Conservation (phyloP, 2,797 vertebrate species). For the Ispidina picta region DNA sequence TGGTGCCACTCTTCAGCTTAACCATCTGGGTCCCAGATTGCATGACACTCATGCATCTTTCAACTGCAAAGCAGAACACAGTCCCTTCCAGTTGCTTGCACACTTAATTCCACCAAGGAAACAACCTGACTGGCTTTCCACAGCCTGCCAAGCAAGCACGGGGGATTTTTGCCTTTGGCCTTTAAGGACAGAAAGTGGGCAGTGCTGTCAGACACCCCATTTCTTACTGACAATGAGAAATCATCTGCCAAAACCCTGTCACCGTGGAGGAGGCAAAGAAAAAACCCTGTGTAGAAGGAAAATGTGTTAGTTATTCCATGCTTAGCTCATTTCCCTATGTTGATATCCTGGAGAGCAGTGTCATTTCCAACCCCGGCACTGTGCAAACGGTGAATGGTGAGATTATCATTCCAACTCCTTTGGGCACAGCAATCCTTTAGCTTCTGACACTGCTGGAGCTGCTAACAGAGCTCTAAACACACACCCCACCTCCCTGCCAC, state of each 20-base stretch:
- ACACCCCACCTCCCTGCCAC: background rate
- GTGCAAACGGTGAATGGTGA: background rate
- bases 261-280: background rate
- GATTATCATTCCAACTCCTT: background rate
- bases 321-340: background rate
- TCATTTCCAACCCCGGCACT: background rate
- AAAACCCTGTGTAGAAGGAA: background rate
- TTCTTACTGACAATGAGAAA: background rate
- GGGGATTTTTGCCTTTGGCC: background rate
- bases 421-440: background rate
- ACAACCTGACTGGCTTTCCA: background rate
- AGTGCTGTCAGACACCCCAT: background rate
- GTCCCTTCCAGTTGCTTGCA: background rate
- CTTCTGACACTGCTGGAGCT: background rate
- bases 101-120: background rate
- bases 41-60: slow-evolving; percentile 99
- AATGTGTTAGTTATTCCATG: background rate
- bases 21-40: slow-evolving; percentile 99
- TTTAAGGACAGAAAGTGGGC: background rate
- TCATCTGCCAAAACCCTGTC: background rate
- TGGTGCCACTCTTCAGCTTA: slow-evolving; percentile 94
- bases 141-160: background rate
- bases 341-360: background rate
- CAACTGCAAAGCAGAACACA: slow-evolving; percentile 83
- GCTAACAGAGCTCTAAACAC: background rate